Conservation (phyloP, 1,140 invertebrate species). For the Mycetomoellerius zeteki region DNA sequence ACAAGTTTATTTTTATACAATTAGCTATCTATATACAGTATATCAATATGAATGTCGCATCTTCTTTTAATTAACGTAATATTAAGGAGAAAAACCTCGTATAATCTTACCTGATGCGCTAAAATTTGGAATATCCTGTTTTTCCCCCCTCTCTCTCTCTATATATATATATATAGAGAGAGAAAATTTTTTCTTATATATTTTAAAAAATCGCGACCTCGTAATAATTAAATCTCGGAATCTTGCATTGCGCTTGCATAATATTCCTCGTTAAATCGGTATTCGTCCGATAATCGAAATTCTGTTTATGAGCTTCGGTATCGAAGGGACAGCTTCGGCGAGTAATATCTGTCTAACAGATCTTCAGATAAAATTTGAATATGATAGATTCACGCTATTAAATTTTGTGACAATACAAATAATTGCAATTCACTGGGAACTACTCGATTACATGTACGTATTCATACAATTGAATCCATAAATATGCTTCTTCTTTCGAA, state of each 20-base stretch:
- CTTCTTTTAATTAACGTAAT: conserved; percentile 64
- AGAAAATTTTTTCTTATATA: conserved; percentile 47
- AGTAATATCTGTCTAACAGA: conserved; percentile 24
- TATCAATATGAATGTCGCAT: conserved; percentile 70
- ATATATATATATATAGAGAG: neutral
- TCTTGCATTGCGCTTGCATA: conserved; percentile 57
- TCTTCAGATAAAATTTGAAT: conserved; percentile 23
- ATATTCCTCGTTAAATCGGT: conserved; percentile 61
- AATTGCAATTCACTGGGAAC: conserved; percentile 1
- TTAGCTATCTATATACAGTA: conserved; percentile 77
- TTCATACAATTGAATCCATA: neutral
- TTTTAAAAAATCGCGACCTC: conserved; percentile 27
- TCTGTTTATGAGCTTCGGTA: neutral
- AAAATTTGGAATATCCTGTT: conserved; percentile 50
- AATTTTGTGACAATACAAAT: conserved; percentile 21
- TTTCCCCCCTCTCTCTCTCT: neutral
- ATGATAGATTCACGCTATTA: conserved; percentile 13
- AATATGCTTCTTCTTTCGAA: neutral
- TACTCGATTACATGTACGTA: neutral
- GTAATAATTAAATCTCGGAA: conserved; percentile 54
- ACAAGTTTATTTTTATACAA: conserved; percentile 77
- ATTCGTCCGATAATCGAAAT: conserved; percentile 1
- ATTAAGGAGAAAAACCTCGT: conserved; percentile 58
- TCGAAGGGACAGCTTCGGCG: neutral
- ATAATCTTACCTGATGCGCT: conserved; percentile 48